A percentile compares a stretch with the other conserved stretches of the same genome.
phyloP scores from a whole-genome alignment of 2,888 invertebrate genomes.

The Xiphydria camelus region DNA sequence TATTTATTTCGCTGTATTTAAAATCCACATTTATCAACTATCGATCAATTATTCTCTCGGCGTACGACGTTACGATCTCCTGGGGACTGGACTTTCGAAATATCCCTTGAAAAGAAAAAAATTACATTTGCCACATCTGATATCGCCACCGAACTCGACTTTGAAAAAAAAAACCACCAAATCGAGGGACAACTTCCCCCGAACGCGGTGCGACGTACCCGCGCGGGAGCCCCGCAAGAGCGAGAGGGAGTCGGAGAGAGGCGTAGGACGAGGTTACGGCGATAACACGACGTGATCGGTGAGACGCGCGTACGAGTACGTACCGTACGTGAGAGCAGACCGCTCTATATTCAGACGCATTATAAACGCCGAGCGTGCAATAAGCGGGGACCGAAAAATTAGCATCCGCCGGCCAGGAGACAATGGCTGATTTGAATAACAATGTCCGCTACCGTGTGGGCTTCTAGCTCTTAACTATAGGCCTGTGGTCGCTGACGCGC shows the following conservation, averaged over 20 bases:
- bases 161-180: slow-evolving; percentile 4
- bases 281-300: slow-evolving; percentile 1
- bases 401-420: slow-evolving; percentile 49
- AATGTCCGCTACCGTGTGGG: slow-evolving; percentile 57
- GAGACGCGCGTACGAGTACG: slow-evolving; percentile 2
- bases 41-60: no score
- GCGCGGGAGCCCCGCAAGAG: slow-evolving; percentile 5
- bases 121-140: no score
- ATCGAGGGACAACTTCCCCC: slow-evolving; percentile 8
- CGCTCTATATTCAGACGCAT: slow-evolving; percentile 53
- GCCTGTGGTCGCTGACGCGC: slow-evolving; percentile 38
- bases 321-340: background rate
- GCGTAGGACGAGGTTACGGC: slow-evolving; percentile 3
- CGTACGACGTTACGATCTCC: no score
- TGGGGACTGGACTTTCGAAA: no score
- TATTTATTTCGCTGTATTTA: no score
- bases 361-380: slow-evolving; percentile 52
- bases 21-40: no score
- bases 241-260: background rate
- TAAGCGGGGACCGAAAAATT: slow-evolving; percentile 51
- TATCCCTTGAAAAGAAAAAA: no score
- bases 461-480: slow-evolving; percentile 50
- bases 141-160: slow-evolving; percentile 7
- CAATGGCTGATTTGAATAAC: slow-evolving; percentile 57
- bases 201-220: slow-evolving; percentile 13